Evolutionary conservation across 2,888 invertebrate genomes (phyloP).

Genomic region (Phyllotreta cruciferae): DNA sequence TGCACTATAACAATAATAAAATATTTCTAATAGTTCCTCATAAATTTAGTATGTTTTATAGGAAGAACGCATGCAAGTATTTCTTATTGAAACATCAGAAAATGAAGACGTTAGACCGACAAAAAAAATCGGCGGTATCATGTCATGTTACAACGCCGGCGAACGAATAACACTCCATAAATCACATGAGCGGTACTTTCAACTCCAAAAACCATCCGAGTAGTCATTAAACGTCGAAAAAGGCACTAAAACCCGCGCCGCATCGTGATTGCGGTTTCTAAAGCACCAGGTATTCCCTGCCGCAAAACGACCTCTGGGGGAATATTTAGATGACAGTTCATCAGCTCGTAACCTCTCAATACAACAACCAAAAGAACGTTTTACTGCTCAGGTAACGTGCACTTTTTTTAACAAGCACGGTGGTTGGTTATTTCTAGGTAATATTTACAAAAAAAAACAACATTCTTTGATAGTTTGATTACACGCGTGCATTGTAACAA

Average conservation of each 20-base stretch:
- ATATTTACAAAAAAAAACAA: too few relatives aligned
- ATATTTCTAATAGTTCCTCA: too few relatives aligned
- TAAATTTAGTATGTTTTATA: too few relatives aligned
- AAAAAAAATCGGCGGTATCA: constrained; percentile 20
- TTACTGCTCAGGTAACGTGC: constrained; percentile 1
- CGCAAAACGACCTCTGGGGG: constrained; percentile 19
- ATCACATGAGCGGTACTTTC: constrained; percentile 15
- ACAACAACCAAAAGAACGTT: not conserved
- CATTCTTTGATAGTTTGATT: too few relatives aligned
- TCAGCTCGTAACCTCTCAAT: constrained; percentile 24
- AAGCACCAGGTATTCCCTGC: constrained; percentile 12
- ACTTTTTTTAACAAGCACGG: not conserved
- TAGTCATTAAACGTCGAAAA: constrained; percentile 17
- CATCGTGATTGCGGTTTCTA: constrained; percentile 25
- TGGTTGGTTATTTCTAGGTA: too few relatives aligned
- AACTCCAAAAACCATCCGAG: constrained; percentile 7
- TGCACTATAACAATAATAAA: too few relatives aligned
- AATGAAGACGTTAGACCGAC: constrained; percentile 16
- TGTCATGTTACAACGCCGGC: constrained; percentile 6
- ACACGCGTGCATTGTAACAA: too few relatives aligned
- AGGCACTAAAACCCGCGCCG: constrained; percentile 9
- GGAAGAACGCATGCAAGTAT: too few relatives aligned
- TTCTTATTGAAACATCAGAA: not conserved
- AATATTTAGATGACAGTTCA: constrained; percentile 32
- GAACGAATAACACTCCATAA: constrained; percentile 19